phyloP scores from a whole-genome alignment of 92 coral and sea anemone species.

The Zoanthus gigantus region DNA sequence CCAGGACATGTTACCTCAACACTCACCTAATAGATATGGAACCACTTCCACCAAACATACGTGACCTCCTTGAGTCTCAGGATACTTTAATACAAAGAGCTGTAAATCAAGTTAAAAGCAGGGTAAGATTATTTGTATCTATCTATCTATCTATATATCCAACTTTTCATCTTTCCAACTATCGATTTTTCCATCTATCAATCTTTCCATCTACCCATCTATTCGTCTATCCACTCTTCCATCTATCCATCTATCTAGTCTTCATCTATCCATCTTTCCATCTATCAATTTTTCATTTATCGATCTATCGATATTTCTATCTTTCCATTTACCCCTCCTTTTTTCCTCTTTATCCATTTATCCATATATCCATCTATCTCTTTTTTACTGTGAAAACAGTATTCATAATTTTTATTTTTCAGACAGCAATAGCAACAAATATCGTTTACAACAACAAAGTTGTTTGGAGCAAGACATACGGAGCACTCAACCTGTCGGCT shows the following conservation, averaged over 20 bases:
- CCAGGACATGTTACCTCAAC: conserved; percentile 15
- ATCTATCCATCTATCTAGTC: not conserved
- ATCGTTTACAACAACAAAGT: conserved; percentile 81
- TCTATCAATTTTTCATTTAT: not conserved
- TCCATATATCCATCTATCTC: no score
- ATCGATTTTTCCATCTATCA: no score
- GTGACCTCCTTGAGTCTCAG: conserved; percentile 19
- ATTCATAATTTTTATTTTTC: not conserved
- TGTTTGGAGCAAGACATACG: conserved; percentile 81
- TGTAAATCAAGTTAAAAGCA: not conserved
- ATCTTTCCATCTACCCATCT: no score
- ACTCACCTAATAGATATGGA: not conserved
- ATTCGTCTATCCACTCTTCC: not conserved
- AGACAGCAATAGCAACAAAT: conserved; percentile 80
- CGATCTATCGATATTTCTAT: not conserved
- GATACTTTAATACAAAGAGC: conserved; percentile 17
- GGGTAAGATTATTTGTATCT: not conserved
- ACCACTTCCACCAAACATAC: conserved; percentile 34
- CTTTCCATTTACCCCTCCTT: not conserved
- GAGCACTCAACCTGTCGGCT: conserved; percentile 68
- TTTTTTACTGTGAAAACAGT: no score
- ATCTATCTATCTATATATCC: no score
- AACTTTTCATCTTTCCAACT: not conserved
- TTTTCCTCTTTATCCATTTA: no score
- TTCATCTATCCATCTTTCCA: not conserved